phyloP scores from a whole-genome alignment of 2,797 vertebrate species.

The Centroberyx gerrardi region DNA sequence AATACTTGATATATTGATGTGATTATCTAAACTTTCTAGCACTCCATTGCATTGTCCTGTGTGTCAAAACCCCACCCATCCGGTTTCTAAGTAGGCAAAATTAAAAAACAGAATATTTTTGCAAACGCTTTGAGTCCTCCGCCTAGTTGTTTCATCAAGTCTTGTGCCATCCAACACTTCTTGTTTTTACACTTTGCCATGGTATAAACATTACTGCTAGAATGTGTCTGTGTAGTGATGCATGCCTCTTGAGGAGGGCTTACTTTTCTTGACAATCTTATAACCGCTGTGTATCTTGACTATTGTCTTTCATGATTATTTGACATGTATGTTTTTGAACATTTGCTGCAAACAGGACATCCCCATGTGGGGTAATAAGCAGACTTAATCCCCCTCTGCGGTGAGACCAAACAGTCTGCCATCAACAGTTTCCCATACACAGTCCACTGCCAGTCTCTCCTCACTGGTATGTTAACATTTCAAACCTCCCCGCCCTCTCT shows the following conservation, averaged over 20 bases:
- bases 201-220: slow-evolving; percentile 39
- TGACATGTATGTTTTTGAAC: not conserved
- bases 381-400: slow-evolving; percentile 7
- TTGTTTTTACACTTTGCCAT: slow-evolving; percentile 20
- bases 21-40: not conserved
- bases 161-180: slow-evolving; percentile 34
- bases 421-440: slow-evolving; percentile 57
- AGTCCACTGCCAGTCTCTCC: slow-evolving; percentile 60
- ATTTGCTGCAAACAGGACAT: slow-evolving; percentile 20
- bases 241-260: slow-evolving; percentile 8
- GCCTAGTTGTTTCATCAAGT: slow-evolving; percentile 48
- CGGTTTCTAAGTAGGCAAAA: not conserved
- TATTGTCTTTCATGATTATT: slow-evolving; percentile 12
- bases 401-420: slow-evolving; percentile 42
- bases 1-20: not conserved
- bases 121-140: slow-evolving; percentile 11
- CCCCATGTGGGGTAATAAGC: slow-evolving; percentile 24
- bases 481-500: slow-evolving; percentile 68
- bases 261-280: slow-evolving; percentile 9
- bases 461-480: slow-evolving; percentile 70
- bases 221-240: slow-evolving; percentile 35
- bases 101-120: slow-evolving; percentile 11
- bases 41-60: not conserved
- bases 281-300: not conserved
- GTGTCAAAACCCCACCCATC: slow-evolving; percentile 5